Conservation (phyloP, 2,888 invertebrate genomes). For the Coleophora flavipennella region DNA sequence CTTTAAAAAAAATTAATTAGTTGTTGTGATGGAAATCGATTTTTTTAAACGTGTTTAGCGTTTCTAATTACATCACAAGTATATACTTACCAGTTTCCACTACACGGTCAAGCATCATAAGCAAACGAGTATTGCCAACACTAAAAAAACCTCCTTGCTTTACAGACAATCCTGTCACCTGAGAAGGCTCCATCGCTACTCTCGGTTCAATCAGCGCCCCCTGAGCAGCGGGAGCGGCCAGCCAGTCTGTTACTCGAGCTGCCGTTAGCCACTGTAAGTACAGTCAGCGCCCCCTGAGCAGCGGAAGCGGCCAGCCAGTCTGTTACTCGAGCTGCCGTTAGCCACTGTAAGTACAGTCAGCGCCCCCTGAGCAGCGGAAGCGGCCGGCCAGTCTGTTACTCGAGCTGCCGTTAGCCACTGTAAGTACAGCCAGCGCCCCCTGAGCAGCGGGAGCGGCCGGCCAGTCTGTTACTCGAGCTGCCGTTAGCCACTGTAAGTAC, state of each 20-base stretch:
- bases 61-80: neutral
- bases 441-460: conserved; percentile 54
- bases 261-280: conserved; percentile 47
- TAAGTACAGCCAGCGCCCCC: conserved; percentile 77
- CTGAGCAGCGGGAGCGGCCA: conserved; percentile 57
- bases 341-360: conserved; percentile 78
- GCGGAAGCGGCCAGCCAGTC: conserved; percentile 50
- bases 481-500: conserved; percentile 51
- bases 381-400: conserved; percentile 52
- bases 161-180: conserved; percentile 43
- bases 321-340: conserved; percentile 55
- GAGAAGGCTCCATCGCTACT: conserved; percentile 74
- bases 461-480: conserved; percentile 50
- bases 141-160: neutral
- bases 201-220: conserved; percentile 80
- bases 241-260: conserved; percentile 51
- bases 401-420: conserved; percentile 52
- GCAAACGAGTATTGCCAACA: neutral
- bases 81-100: neutral
- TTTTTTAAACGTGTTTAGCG: neutral
- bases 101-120: neutral
- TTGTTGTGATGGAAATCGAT: neutral
- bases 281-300: conserved; percentile 77
- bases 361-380: conserved; percentile 69
- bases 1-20: neutral